Conservation (phyloP, 1,140 invertebrate species). For the Tyrophagus putrescentiae region DNA sequence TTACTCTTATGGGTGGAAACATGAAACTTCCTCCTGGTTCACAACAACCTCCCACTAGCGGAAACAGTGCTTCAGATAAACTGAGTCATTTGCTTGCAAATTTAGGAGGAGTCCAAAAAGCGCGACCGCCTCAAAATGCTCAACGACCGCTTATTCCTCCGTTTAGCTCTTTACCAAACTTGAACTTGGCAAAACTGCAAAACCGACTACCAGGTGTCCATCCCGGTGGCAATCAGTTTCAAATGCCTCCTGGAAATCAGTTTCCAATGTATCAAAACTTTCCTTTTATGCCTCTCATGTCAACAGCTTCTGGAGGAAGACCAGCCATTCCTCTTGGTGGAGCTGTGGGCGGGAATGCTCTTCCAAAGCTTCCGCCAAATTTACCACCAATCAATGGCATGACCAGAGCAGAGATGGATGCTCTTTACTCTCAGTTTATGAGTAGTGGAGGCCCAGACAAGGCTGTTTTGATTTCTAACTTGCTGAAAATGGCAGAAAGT, state of each 20-base stretch:
- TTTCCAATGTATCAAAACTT: neutral
- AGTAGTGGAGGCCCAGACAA: neutral
- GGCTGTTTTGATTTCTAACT: neutral
- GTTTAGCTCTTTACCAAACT: neutral
- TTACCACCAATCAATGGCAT: constrained; percentile 2
- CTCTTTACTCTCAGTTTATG: neutral
- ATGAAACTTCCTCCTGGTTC: constrained; percentile 43
- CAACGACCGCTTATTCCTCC: constrained; percentile 3
- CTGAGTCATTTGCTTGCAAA: constrained; percentile 51
- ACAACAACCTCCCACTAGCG: constrained; percentile 33
- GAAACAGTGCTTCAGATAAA: constrained; percentile 31
- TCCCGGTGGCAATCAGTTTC: neutral
- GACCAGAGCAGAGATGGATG: constrained; percentile 15
- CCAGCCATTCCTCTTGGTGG: neutral
- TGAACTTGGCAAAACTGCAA: neutral
- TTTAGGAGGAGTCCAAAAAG: constrained; percentile 53
- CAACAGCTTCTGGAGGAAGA: neutral
- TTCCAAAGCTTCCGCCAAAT: neutral
- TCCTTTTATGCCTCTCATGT: constrained; percentile 7
- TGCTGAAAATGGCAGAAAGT: neutral
- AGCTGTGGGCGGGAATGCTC: neutral
- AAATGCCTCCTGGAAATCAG: too few species aligned
- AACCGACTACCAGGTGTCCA: neutral
- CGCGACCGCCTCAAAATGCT: neutral
- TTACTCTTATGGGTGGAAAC: constrained; percentile 71